Percentiles rank a stretch among this genome's conserved stretches.
Conservation (phyloP, 2,113 vertebrate genomes). For the Festucalex cinctus region DNA sequence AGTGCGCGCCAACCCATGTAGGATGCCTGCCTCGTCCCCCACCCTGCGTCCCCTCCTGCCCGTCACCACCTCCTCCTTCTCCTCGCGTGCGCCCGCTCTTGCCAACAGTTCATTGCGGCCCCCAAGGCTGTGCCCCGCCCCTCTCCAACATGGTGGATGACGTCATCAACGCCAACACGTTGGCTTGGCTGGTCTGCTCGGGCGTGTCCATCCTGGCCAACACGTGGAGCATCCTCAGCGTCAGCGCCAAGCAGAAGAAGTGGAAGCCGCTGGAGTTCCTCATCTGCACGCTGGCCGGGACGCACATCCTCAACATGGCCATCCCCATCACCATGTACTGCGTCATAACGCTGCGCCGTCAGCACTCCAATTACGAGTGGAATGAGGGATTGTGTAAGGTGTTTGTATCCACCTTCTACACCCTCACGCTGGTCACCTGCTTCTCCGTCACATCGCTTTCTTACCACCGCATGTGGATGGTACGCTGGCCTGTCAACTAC, state of each 20-base stretch:
- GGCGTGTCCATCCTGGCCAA: constrained; percentile 88
- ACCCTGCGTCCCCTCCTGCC: constrained; percentile 58
- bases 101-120: constrained; percentile 48
- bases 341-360: constrained; percentile 82
- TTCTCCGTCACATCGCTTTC: constrained; percentile 92
- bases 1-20: constrained; percentile 54
- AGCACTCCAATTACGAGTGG: constrained; percentile 85
- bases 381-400: constrained; percentile 92
- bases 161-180: constrained; percentile 80
- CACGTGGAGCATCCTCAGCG: constrained; percentile 88
- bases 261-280: constrained; percentile 93
- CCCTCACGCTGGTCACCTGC: constrained; percentile 89
- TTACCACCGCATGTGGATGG: constrained; percentile 98
- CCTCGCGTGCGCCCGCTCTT: constrained; percentile 52
- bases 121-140: constrained; percentile 51
- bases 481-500: constrained; percentile 94
- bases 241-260: constrained; percentile 92
- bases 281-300: constrained; percentile 85
- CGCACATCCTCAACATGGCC: constrained; percentile 89
- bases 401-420: constrained; percentile 94
- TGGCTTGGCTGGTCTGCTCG: constrained; percentile 89
- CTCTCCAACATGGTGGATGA: constrained; percentile 74
- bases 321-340: constrained; percentile 90
- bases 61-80: constrained; percentile 61
- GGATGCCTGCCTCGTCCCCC: constrained; percentile 56